These are phyloP conservation scores for Candidula unifasciata DNA, from an alignment of 2,888 invertebrate species.

Conservation along the genomic window DNA sequence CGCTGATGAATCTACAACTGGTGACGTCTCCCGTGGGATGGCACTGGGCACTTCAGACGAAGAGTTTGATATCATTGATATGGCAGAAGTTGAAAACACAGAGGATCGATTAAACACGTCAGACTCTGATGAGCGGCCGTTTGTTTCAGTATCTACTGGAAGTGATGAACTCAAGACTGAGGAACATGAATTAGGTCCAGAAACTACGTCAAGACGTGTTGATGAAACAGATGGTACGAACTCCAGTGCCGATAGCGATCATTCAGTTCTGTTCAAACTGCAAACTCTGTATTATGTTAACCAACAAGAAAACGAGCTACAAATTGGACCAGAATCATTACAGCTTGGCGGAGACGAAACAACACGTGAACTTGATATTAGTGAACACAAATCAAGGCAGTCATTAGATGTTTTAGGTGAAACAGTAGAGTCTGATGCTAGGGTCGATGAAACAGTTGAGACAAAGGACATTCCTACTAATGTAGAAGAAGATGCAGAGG, in stretches of 20 bases:
- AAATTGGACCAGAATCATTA: not conserved
- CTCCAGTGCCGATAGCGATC: not conserved
- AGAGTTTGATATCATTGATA: constrained; percentile 51
- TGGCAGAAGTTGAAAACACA: not conserved
- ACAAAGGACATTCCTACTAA: not conserved
- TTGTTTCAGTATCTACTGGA: not conserved
- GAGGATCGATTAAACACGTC: not conserved
- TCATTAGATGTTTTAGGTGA: not conserved
- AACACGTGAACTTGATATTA: not conserved
- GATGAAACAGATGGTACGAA: not conserved
- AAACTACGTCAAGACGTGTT: not conserved
- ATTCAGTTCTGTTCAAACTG: constrained; percentile 39
- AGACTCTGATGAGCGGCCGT: not conserved
- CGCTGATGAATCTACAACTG: too few species aligned
- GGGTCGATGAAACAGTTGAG: not conserved
- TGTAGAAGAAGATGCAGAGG: not conserved
- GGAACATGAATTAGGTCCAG: not conserved
- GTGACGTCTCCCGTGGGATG: not conserved
- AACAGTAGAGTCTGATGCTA: not conserved
- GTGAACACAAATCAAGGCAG: too few species aligned
- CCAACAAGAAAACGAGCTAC: constrained; percentile 37
- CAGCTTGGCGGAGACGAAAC: not conserved
- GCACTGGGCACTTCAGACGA: constrained; percentile 48
- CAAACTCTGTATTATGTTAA: constrained; percentile 47
- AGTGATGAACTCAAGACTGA: not conserved